Percentiles rank a stretch among this genome's conserved stretches.
These are phyloP conservation scores for Sylvietta virens DNA, from an alignment of 2,113 vertebrate genomes.

Conservation along the genomic window DNA sequence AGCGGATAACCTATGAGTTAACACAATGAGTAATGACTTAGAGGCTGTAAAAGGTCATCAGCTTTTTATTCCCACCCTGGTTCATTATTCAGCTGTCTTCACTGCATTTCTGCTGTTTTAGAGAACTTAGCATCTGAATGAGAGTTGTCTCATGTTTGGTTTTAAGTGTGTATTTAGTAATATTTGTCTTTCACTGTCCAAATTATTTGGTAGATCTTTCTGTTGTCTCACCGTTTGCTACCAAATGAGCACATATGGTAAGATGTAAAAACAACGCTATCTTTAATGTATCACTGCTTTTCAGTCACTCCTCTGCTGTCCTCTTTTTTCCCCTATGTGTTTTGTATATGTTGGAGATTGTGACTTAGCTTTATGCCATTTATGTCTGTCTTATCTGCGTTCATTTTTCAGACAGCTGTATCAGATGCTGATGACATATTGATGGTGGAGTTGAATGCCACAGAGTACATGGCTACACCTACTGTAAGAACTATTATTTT, in stretches of 20 bases:
- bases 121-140: neutral
- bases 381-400: neutral
- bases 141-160: neutral
- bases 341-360: neutral
- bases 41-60: neutral
- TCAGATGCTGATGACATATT: constrained; percentile 72
- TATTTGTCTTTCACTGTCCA: neutral
- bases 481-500: constrained; percentile 61
- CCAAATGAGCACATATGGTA: neutral
- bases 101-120: neutral
- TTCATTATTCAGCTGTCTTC: neutral
- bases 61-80: neutral
- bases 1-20: neutral
- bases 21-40: neutral
- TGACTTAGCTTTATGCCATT: neutral
- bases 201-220: neutral
- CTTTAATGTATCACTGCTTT: neutral
- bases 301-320: neutral
- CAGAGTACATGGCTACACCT: constrained; percentile 41
- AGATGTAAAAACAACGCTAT: neutral
- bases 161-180: neutral
- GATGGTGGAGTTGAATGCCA: constrained; percentile 69
- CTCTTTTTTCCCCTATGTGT: neutral
- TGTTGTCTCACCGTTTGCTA: neutral
- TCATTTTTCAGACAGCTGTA: constrained; percentile 63